phyloP scores from a whole-genome alignment of 2,888 invertebrate genomes.

The Ferrisia virgata region DNA sequence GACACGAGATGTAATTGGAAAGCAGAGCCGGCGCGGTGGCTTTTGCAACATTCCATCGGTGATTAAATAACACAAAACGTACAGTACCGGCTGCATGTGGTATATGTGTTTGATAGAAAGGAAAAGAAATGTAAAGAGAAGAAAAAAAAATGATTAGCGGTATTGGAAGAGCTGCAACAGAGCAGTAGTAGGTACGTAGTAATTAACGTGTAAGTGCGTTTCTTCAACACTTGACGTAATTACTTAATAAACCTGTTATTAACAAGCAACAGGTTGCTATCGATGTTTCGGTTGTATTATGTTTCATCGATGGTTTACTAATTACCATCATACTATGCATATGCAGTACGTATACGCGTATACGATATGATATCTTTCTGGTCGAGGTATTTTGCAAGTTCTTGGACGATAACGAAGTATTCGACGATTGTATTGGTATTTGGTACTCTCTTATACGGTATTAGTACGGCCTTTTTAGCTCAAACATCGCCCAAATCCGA shows the following conservation, averaged over 20 bases:
- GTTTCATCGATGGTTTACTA: slow-evolving; percentile 6
- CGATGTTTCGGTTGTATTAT: slow-evolving; percentile 6
- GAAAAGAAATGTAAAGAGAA: neutral
- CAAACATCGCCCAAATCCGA: too few species aligned
- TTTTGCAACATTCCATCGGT: slow-evolving; percentile 25
- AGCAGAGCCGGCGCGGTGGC: neutral
- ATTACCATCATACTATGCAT: slow-evolving; percentile 18
- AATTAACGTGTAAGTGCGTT: slow-evolving; percentile 17
- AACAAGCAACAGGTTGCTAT: slow-evolving; percentile 7
- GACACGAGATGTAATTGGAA: neutral
- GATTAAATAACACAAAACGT: neutral
- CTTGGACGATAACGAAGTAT: neutral
- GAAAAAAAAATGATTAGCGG: neutral
- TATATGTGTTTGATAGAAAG: neutral
- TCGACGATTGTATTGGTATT: too few species aligned
- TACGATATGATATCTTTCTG: neutral
- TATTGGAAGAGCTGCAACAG: neutral
- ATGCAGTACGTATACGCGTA: too few species aligned
- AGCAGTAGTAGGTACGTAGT: neutral
- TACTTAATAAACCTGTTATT: slow-evolving; percentile 22
- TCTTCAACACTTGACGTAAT: slow-evolving; percentile 32
- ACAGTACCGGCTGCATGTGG: neutral
- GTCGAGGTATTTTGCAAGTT: neutral
- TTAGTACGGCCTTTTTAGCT: too few species aligned
- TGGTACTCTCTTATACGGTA: too few species aligned